Percentiles rank a stretch among this genome's conserved stretches.
phyloP scores from a whole-genome alignment of 1,140 invertebrate species.

The Pogonognathellus flavescens region DNA sequence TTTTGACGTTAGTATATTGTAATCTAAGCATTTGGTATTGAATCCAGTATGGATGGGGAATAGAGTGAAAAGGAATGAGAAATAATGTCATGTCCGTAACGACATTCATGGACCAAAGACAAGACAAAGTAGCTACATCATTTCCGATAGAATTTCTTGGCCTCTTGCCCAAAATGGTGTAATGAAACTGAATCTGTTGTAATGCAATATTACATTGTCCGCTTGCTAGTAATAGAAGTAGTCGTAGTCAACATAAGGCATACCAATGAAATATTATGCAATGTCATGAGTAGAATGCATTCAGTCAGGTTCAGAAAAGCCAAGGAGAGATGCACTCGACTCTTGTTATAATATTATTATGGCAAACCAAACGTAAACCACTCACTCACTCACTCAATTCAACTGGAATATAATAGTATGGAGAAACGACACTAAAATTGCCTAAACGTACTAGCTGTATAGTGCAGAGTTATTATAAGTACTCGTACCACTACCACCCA shows the following conservation, averaged over 20 bases:
- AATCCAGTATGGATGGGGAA: neutral
- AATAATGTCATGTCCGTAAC: neutral
- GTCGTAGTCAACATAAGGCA: too few species aligned
- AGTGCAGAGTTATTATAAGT: too few species aligned
- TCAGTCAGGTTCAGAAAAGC: too few species aligned
- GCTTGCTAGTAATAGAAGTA: too few species aligned
- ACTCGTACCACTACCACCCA: too few species aligned
- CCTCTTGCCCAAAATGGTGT: neutral
- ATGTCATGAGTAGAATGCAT: neutral
- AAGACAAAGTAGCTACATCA: conserved; percentile 6
- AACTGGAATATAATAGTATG: neutral
- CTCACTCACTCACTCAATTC: neutral
- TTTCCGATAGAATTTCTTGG: conserved; percentile 25
- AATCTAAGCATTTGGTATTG: neutral
- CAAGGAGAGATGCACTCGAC: too few species aligned
- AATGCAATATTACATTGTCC: neutral
- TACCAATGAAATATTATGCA: neutral
- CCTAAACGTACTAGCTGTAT: too few species aligned
- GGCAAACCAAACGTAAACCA: too few species aligned
- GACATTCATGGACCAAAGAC: neutral
- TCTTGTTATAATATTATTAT: too few species aligned
- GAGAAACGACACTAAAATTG: neutral
- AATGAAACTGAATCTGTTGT: conserved; percentile 20
- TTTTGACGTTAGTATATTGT: too few species aligned
- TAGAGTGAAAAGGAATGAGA: conserved; percentile 10